Conservation (phyloP, 2,888 invertebrate species). For the Plebejus argus region DNA sequence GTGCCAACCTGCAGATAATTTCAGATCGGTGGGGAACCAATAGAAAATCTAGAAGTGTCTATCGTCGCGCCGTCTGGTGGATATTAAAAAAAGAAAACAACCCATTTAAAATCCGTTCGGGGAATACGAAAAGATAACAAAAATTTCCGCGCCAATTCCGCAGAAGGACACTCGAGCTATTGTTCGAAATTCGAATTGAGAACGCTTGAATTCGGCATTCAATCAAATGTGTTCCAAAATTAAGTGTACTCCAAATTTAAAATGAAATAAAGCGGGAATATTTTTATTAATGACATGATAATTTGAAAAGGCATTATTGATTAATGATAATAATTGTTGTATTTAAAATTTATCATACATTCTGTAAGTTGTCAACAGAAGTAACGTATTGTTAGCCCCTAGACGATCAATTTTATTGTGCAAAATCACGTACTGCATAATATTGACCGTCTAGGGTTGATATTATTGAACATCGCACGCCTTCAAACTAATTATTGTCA, state of each 20-base stretch:
- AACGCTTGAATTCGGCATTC: conserved; percentile 68
- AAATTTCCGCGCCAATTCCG: conserved; percentile 78
- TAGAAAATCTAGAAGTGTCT: too few relatives aligned
- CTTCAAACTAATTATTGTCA: too few relatives aligned
- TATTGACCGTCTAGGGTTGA: too few relatives aligned
- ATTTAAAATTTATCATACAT: neutral
- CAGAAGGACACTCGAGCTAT: conserved; percentile 75
- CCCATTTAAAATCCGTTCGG: conserved; percentile 79
- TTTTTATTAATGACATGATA: neutral
- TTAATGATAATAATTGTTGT: neutral
- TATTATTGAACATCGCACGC: too few relatives aligned
- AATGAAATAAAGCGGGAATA: conserved; percentile 9
- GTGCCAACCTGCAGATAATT: too few relatives aligned
- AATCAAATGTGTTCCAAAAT: conserved; percentile 39
- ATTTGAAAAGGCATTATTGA: neutral
- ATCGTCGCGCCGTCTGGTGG: too few relatives aligned
- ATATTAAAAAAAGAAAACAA: too few relatives aligned
- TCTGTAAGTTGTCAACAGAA: too few relatives aligned
- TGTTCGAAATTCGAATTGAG: conserved; percentile 78
- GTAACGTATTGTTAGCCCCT: too few relatives aligned
- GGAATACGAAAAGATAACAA: conserved; percentile 80
- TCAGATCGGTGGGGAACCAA: too few relatives aligned
- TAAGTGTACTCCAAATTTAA: conserved; percentile 30
- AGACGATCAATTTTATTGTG: too few relatives aligned
- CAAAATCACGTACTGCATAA: too few relatives aligned